These are phyloP conservation scores for Brenthis daphne DNA, from an alignment of 2,888 invertebrate genomes.

Conservation along the genomic window DNA sequence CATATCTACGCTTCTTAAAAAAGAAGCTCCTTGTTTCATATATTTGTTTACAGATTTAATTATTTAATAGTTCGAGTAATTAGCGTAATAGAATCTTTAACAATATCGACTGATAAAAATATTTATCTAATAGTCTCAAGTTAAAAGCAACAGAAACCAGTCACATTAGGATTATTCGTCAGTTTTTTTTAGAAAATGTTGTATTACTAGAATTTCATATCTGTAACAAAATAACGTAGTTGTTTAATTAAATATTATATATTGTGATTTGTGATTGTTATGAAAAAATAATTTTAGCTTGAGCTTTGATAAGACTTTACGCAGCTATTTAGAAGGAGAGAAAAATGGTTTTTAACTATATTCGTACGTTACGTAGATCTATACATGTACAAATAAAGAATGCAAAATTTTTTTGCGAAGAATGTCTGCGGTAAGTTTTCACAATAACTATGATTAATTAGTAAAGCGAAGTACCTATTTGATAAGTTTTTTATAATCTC, in stretches of 20 bases:
- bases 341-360: conserved; percentile 27
- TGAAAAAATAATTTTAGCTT: too few relatives aligned
- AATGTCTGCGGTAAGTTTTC: conserved; percentile 54
- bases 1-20: too few relatives aligned
- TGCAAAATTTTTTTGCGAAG: conserved; percentile 44
- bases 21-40: too few relatives aligned
- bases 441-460: conserved; percentile 13
- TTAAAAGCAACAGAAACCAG: background rate
- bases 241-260: too few relatives aligned
- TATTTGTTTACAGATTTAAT: too few relatives aligned
- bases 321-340: background rate
- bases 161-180: conserved; percentile 2
- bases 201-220: background rate
- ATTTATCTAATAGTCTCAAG: conserved; percentile 1
- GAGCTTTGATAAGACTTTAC: too few relatives aligned
- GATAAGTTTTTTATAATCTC: background rate
- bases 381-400: background rate
- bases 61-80: background rate
- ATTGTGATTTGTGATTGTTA: too few relatives aligned
- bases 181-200: background rate
- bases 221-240: too few relatives aligned
- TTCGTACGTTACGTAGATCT: conserved; percentile 16
- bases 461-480: background rate
- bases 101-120: background rate
- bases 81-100: background rate